Evolutionary conservation across 2,797 vertebrate species (phyloP).

Genomic region (Sebastes itinus): DNA sequence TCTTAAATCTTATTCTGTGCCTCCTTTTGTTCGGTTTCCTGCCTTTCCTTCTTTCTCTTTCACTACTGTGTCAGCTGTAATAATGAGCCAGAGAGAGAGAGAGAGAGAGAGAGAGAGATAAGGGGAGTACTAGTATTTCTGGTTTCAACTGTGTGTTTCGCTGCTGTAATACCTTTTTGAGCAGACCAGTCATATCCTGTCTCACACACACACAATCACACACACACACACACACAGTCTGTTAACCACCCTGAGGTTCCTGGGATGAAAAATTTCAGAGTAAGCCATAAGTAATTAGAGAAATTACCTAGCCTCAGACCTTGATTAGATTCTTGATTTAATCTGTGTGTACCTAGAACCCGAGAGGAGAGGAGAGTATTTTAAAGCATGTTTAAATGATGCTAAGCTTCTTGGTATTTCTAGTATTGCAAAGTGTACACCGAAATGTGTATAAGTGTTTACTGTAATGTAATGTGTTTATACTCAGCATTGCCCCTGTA

Average conservation of each 20-base stretch:
- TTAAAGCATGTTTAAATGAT: not conserved
- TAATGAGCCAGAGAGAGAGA: not conserved
- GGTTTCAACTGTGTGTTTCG: not conserved
- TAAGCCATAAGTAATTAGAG: conserved; percentile 38
- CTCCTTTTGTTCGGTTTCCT: not conserved
- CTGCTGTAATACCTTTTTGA: not conserved
- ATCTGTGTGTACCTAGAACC: not conserved
- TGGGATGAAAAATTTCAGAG: not conserved
- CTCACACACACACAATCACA: not conserved
- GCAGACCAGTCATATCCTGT: not conserved
- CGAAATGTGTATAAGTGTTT: not conserved
- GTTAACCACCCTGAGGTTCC: conserved; percentile 10
- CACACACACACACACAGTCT: not conserved
- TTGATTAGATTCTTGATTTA: conserved; percentile 20
- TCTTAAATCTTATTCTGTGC: not conserved
- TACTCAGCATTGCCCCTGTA: not conserved
- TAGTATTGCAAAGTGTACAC: not conserved
- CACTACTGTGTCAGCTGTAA: not conserved
- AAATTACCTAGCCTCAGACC: conserved; percentile 19
- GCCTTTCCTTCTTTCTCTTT: not conserved
- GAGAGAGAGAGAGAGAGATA: not conserved
- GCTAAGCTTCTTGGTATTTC: not conserved
- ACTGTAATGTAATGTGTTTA: not conserved
- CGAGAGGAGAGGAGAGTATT: not conserved
- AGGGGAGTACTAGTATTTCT: not conserved